Percentiles rank a stretch among this genome's conserved stretches.
Evolutionary conservation across 2,113 vertebrate species (phyloP).

Genomic region (Poicephalus gulielmi): DNA sequence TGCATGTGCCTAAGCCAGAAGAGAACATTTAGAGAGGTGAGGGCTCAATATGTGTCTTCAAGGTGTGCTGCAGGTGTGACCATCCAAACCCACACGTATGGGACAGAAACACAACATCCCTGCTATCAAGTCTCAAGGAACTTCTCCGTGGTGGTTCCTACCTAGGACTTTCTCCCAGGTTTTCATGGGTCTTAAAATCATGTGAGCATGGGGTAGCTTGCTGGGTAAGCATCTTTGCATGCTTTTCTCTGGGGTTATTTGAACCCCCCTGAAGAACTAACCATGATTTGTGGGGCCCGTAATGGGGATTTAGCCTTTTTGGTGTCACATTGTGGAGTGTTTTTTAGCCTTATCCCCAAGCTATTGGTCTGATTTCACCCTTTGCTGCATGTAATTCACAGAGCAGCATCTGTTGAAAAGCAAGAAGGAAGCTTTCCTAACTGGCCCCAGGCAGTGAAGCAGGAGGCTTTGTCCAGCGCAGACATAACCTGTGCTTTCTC

Average conservation of each 20-base stretch:
- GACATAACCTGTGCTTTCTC: background rate
- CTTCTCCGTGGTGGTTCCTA: background rate
- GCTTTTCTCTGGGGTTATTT: background rate
- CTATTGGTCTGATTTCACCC: background rate
- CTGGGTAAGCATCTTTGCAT: background rate
- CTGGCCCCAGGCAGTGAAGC: background rate
- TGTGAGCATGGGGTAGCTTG: fast-evolving
- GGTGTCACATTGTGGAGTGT: background rate
- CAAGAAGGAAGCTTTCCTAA: background rate
- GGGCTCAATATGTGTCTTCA: background rate
- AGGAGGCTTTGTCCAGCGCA: background rate
- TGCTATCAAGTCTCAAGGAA: background rate
- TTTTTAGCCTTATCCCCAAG: background rate
- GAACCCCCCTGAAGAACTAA: background rate
- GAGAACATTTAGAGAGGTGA: background rate
- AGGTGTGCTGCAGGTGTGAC: background rate
- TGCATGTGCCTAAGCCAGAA: background rate
- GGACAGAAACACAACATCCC: background rate
- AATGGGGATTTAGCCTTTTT: background rate
- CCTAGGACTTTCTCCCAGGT: background rate
- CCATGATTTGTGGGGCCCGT: background rate
- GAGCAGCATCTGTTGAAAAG: background rate
- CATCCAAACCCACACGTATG: background rate
- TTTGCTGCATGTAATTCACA: background rate
- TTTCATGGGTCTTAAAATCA: background rate